A percentile compares a stretch with the other conserved stretches of the same genome.
phyloP scores from a whole-genome alignment of 2,113 vertebrate species.

The Alethe diademata region DNA sequence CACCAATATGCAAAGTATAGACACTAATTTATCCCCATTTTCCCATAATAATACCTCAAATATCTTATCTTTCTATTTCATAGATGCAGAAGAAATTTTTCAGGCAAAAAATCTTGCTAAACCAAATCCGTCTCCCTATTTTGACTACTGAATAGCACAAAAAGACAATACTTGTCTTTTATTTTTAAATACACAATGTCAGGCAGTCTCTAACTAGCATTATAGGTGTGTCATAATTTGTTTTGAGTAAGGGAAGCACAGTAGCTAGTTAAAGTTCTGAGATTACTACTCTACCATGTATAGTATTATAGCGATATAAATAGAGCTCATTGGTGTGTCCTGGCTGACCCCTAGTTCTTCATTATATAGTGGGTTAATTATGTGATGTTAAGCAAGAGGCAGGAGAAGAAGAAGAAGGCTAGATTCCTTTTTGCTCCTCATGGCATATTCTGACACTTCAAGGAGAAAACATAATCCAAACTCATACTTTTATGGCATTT shows the following conservation, averaged over 20 bases:
- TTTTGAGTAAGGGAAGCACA: neutral
- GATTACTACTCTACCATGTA: neutral
- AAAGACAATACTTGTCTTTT: neutral
- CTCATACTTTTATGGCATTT: neutral
- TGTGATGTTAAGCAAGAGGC: neutral
- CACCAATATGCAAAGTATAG: neutral
- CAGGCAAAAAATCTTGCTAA: neutral
- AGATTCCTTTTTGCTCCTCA: neutral
- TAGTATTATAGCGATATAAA: neutral
- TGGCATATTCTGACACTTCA: neutral
- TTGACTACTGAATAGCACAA: neutral
- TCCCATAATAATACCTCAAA: neutral
- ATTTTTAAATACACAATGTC: neutral
- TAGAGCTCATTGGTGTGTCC: neutral
- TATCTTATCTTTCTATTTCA: neutral
- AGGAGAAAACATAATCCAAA: neutral
- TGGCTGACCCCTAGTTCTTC: neutral
- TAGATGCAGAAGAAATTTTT: neutral
- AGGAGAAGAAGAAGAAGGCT: neutral
- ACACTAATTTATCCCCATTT: neutral
- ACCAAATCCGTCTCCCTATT: neutral
- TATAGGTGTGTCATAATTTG: neutral
- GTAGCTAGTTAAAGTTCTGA: neutral
- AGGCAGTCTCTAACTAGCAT: neutral
- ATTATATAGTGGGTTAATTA: neutral